Percentiles rank a stretch among this genome's conserved stretches.
These are phyloP conservation scores for Stegodyphus dumicola DNA, from an alignment of 1,140 invertebrate species.

Conservation along the genomic window DNA sequence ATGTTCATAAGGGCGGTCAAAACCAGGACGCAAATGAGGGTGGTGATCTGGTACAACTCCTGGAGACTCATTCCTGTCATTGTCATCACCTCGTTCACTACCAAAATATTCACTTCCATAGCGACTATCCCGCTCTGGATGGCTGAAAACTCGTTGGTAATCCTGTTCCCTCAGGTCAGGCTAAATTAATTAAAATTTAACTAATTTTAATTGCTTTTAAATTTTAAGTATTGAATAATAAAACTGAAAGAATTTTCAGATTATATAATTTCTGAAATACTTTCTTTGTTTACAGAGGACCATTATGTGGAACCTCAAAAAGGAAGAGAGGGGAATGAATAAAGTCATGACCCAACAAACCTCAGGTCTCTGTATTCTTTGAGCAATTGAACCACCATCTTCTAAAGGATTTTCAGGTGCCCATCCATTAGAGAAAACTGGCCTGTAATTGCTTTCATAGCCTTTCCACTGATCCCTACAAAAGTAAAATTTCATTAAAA, in stretches of 20 bases:
- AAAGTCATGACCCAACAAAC: neutral
- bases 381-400: constrained; percentile 29
- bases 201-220: too few relatives aligned
- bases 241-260: too few relatives aligned
- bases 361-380: constrained; percentile 46
- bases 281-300: too few relatives aligned
- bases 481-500: neutral
- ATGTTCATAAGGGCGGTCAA: constrained; percentile 51
- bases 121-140: constrained; percentile 48
- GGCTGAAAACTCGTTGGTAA: constrained; percentile 42
- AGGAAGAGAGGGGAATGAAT: neutral
- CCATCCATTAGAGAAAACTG: constrained; percentile 97
- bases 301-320: neutral
- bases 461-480: constrained; percentile 59
- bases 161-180: constrained; percentile 45
- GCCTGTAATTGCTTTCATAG: constrained; percentile 80
- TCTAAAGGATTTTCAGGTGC: constrained; percentile 72
- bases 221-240: too few relatives aligned
- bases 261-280: too few relatives aligned
- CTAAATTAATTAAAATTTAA: constrained; percentile 4
- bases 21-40: constrained; percentile 36
- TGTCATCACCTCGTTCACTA: constrained; percentile 39
- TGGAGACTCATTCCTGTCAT: constrained; percentile 29
- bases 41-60: constrained; percentile 24
- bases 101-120: constrained; percentile 58